Percentiles rank a stretch among this genome's conserved stretches.
Evolutionary conservation across 2,113 vertebrate species (phyloP).

Genomic region (Bostrychus sinensis): DNA sequence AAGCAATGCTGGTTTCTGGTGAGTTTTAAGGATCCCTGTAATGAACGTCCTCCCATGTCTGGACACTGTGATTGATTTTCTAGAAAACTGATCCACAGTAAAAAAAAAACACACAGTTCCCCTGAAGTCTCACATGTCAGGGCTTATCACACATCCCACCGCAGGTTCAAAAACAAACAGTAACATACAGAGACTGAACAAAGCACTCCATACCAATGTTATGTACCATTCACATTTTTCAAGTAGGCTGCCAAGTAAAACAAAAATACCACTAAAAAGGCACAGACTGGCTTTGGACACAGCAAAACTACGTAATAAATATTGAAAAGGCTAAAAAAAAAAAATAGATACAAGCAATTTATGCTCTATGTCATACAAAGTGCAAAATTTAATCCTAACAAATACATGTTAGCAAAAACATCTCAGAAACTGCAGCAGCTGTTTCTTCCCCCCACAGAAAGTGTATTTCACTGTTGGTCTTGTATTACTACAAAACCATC

Average conservation of each 20-base stretch:
- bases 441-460: conserved; percentile 17
- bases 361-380: conserved; percentile 15
- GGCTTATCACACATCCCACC: neutral
- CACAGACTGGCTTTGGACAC: conserved; percentile 27
- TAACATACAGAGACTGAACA: conserved; percentile 4
- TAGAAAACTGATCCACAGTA: conserved; percentile 24
- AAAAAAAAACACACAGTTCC: conserved; percentile 12
- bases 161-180: conserved; percentile 6
- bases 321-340: conserved; percentile 9
- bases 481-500: conserved; percentile 18
- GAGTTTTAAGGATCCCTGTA: conserved; percentile 3
- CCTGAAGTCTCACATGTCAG: conserved; percentile 10
- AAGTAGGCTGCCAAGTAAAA: conserved; percentile 34
- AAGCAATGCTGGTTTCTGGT: neutral
- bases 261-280: neutral
- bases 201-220: neutral
- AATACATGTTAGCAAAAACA: neutral
- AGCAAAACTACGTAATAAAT: conserved; percentile 29
- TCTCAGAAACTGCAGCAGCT: conserved; percentile 18
- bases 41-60: neutral
- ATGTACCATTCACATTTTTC: conserved; percentile 30
- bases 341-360: neutral
- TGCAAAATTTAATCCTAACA: conserved; percentile 18
- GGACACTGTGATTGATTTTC: conserved; percentile 1
- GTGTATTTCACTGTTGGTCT: conserved; percentile 13